Base-by-base conservation (phyloP, 2,888 invertebrate genomes). In the Aleiodes testaceus region DNA sequence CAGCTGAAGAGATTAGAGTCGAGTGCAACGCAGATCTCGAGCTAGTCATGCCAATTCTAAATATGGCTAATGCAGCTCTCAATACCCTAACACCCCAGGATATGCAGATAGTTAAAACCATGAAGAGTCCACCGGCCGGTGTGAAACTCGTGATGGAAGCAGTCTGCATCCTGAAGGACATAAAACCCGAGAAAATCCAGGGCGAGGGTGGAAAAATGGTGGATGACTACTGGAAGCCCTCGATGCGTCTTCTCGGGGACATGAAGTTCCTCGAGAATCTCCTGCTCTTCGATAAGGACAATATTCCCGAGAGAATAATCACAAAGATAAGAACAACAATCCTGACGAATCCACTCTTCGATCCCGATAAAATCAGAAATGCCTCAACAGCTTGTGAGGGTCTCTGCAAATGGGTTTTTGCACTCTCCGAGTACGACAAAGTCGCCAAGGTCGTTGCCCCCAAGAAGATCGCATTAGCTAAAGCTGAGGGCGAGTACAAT, bases 141-240 rank as follows among this genome's bases (percentile, higher is more conserved):
- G 94, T 99, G 3, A 95, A 94, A 81, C 88, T 96, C 44, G 95
- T 97, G 7, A 97, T 98, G 97, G 98, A 98, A 88, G 97, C 97
- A n/a, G 92, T 99, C 75, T 98, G 98, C 85, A 95, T 98, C 80
- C 89, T 98, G 75, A 94, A 93, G 91, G 96, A 95, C 75, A 90
- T 95, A 1, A 97, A 98, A 88, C 95, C 98, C 0, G 97, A 97
- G 75, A 92, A 93, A 81, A 89, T 97, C 20, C 94, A 94, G 0
- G 94, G 94, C 84, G 85, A 82, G 22, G 95, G 94, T 3, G 92
- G 94, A 7, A 96, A 96, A 7, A 93, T 93, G 78, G 87, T 95
- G 1, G 97, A 98, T 78, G 98, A 98, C 82, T 98, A 92, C 83
- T 98, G 98, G 98, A 95, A 94, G 0, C 92, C 97, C 0, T 97